Conservation (phyloP, 2,888 invertebrate species). For the Sinohyriopsis cumingii region DNA sequence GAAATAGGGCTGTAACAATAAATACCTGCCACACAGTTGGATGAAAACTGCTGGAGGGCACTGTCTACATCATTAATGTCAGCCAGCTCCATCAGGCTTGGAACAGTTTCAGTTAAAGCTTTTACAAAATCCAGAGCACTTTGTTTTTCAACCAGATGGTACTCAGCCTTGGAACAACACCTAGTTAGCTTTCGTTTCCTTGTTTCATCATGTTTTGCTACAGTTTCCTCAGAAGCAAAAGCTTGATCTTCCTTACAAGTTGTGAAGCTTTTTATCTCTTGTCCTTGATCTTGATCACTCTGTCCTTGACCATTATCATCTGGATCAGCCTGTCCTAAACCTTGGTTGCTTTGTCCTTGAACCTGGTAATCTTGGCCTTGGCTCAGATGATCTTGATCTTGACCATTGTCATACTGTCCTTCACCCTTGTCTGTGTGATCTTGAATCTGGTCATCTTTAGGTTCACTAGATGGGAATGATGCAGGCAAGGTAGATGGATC, state of each 20-base stretch:
- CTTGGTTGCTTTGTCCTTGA: too few species aligned
- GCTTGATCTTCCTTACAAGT: not conserved
- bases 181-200: not conserved
- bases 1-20: slow-evolving; percentile 43
- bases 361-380: too few species aligned
- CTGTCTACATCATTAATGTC: slow-evolving; percentile 93
- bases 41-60: slow-evolving; percentile 92
- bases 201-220: not conserved
- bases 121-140: slow-evolving; percentile 89
- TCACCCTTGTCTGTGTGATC: too few species aligned
- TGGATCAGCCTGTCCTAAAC: too few species aligned
- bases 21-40: slow-evolving; percentile 89
- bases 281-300: not conserved
- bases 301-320: slow-evolving; percentile 1
- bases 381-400: too few species aligned
- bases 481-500: too few species aligned
- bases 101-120: slow-evolving; percentile 83
- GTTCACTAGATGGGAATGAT: too few species aligned
- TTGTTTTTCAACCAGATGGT: slow-evolving; percentile 79
- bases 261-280: not conserved
- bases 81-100: slow-evolving; percentile 82
- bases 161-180: slow-evolving; percentile 11
- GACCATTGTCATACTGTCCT: too few species aligned
- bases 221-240: slow-evolving; percentile 4
- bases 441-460: too few species aligned